Evolutionary conservation across 2,797 vertebrate species (phyloP).

Genomic region (Synanceia verrucosa): DNA sequence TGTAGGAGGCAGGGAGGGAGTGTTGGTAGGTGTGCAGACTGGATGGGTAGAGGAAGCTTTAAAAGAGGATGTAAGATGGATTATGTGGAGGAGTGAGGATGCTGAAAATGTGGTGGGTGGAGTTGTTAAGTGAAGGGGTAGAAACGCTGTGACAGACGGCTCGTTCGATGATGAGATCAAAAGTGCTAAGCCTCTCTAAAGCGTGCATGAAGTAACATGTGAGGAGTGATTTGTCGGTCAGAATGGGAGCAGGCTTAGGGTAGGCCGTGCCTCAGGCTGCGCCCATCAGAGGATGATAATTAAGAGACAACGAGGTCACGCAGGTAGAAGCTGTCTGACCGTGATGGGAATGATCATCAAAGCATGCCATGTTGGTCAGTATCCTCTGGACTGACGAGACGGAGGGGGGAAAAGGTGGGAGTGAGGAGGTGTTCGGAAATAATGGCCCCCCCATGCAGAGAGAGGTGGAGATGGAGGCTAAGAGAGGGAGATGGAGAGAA

Average conservation of each 20-base stretch:
- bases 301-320: conserved; percentile 68
- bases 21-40: background rate
- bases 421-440: conserved; percentile 32
- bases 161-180: conserved; percentile 59
- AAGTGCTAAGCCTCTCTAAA: conserved; percentile 55
- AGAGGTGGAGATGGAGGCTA: conserved; percentile 36
- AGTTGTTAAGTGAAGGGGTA: conserved; percentile 18
- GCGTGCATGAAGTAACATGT: conserved; percentile 50
- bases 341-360: conserved; percentile 72
- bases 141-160: conserved; percentile 5
- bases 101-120: conserved; percentile 19
- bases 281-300: conserved; percentile 68
- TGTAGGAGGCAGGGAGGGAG: conserved; percentile 2
- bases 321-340: conserved; percentile 59
- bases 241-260: conserved; percentile 47
- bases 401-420: background rate
- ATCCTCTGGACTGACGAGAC: conserved; percentile 38
- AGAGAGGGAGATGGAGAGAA: conserved; percentile 9
- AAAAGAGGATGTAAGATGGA: conserved; percentile 1
- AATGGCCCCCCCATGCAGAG: conserved; percentile 42
- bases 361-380: conserved; percentile 58
- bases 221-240: conserved; percentile 63
- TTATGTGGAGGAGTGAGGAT: conserved; percentile 1
- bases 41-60: background rate
- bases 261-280: conserved; percentile 53